Percentiles rank a stretch among this genome's conserved stretches.
Conservation (phyloP, 2,888 invertebrate genomes). For the Cordilura impudica region DNA sequence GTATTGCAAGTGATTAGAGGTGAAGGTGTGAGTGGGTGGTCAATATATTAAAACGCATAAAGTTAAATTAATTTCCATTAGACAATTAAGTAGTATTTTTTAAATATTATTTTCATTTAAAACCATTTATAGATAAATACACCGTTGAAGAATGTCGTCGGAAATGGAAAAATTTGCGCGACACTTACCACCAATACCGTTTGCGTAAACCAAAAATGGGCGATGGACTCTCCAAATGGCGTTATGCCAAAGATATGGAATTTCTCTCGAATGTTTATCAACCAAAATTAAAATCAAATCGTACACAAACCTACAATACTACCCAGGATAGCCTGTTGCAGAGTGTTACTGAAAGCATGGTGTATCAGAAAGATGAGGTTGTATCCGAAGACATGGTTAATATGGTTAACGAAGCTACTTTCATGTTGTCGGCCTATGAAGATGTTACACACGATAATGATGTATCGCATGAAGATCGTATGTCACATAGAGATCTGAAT, state of each 20-base stretch:
- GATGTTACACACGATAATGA: constrained; percentile 73
- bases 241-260: constrained; percentile 73
- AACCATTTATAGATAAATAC: constrained; percentile 66
- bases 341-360: constrained; percentile 65
- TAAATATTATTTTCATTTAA: neutral
- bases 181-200: constrained; percentile 75
- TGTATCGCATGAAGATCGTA: constrained; percentile 69
- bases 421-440: constrained; percentile 72
- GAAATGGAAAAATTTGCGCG: constrained; percentile 76
- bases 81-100: neutral
- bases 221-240: constrained; percentile 74
- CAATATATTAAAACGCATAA: too few species aligned
- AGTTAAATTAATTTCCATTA: too few species aligned
- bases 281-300: constrained; percentile 74
- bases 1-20: too few species aligned
- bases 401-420: constrained; percentile 72
- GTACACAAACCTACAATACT: constrained; percentile 62
- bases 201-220: constrained; percentile 73
- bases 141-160: constrained; percentile 74
- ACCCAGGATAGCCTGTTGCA: constrained; percentile 52
- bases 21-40: too few species aligned
- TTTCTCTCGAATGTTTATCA: constrained; percentile 74
- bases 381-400: constrained; percentile 66
- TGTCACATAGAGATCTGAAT: constrained; percentile 63
- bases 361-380: constrained; percentile 62